Evolutionary conservation across 2,113 vertebrate genomes (phyloP), one percentile per base, ranked within the genome.

Genomic region (Acanthisitta chloris): DNA sequence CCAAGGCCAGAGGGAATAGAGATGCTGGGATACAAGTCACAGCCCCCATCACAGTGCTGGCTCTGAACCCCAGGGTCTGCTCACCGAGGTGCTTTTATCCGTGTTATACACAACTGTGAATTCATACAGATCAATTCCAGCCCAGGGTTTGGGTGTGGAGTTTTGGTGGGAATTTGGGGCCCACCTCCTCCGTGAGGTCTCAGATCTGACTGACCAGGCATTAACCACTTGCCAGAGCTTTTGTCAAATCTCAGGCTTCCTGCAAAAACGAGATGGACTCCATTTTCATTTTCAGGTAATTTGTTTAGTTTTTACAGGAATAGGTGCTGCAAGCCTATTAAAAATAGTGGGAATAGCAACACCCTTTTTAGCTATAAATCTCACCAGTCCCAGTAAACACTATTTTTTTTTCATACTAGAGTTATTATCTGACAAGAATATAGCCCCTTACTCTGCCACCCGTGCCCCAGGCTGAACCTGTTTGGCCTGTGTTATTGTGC

Each of bases 401-500:
- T 8, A 5, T 12, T 25, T 33, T 82, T 84, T n/a, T 24, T n/a
- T 69, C 34, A 81, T 72, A 36, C 17, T 59, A n/a, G 12, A 67
- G 48, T 94, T 92, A 70, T 86, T 88, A 67, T 85, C 34, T 85
- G 55, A 48, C 42, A 58, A 85, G 43, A 78, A 51, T 90, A 92
- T 36, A 43, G 34, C 20, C 66, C 55, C 67, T 81, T 89, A 52
- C 52, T 64, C 64, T 52, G 78, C 70, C 48, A 79, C 36, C 33
- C 49, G 0, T 83, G 90, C 91, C 90, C 91, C 88, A 94, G 58
- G 67, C 86, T 96, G 94, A 93, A 95, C 88, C 92, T 92, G 88
- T 95, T 85, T 94, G 90, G 81, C 88, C 88, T 74, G 45, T 49
- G 76, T 95, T 88, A 95, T 97, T 97, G 93, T 97, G 81, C 80